Base-by-base conservation (phyloP, 2,888 invertebrate genomes). In the Incurvaria masculella region DNA sequence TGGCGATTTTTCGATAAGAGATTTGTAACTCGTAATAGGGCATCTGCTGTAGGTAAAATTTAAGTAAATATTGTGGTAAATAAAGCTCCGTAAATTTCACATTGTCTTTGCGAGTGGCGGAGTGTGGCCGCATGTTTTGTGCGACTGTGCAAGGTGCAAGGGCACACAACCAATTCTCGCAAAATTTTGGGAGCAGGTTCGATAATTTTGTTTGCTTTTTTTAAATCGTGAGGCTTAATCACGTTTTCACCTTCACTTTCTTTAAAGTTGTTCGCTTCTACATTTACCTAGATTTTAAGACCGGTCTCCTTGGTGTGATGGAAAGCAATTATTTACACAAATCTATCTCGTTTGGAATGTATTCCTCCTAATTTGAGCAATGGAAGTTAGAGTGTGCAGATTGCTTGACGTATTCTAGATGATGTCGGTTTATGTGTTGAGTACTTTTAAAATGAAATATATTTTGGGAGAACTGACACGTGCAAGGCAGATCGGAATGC, bases 391-490 rank as follows among this genome's bases (percentile, higher is more conserved):
- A 11, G 4, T 65, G 58, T 2, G 46, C 52, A 2, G 54, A 56
- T 1, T 52, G 53, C 0, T 54, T 21, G 38, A 53, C 54, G 14
- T 57, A 57, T 0, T 49, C 51, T 1, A 67, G 63, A 52, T 78
- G 78, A 54, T 73, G 72, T n/a, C 69, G 60, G 8, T 69, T 49
- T 6, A 75, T 55, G 51, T 78, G 78, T 0, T 72, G 73, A 59
- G 71, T 72, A 51, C 76, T 75, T 48, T 69, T 75, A 0, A 69
- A 66, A 60, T 69, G 72, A 43, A 76, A 75, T 1, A 63, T 56
- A 52, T 75, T 75, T 14, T 60, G 61, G 43, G 78, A 78, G 53
- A 58, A 65, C 39, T 55, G 58, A 53, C 78, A 78, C 0, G 71
- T 67, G 53, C 75, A 78, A 0, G 68, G 65, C 3, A 68, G 68